Percentiles rank a stretch among this genome's conserved stretches.
phyloP scores from a whole-genome alignment of 2,113 vertebrate species.

The Emydocephalus ijimae region DNA sequence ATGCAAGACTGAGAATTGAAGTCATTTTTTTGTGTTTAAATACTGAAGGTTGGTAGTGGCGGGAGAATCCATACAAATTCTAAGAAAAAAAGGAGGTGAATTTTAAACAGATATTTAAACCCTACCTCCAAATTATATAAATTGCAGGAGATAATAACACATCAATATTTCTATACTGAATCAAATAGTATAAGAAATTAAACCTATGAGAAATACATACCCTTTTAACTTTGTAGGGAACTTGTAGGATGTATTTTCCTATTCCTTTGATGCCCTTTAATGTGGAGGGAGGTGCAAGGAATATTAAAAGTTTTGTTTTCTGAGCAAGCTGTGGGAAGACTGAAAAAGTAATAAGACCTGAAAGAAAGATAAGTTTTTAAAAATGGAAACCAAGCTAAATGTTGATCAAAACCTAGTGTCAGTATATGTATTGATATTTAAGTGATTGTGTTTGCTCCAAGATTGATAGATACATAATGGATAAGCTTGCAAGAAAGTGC shows the following conservation, averaged over 20 bases:
- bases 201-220: not conserved
- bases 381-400: not conserved
- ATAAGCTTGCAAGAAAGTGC: not conserved
- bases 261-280: not conserved
- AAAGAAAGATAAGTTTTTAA: not conserved
- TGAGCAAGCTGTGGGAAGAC: not conserved
- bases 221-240: not conserved
- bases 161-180: not conserved
- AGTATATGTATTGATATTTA: not conserved
- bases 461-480: not conserved
- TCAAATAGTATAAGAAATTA: not conserved
- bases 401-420: not conserved
- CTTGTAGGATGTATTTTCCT: too few relatives aligned
- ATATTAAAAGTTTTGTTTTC: not conserved
- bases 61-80: not conserved
- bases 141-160: not conserved
- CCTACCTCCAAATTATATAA: not conserved
- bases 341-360: slow-evolving; percentile 15
- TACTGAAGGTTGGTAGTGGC: not conserved
- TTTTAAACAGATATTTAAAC: not conserved
- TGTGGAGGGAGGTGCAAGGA: not conserved
- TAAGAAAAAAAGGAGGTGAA: not conserved
- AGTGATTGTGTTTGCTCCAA: not conserved
- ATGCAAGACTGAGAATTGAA: not conserved
- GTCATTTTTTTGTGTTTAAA: not conserved